These are phyloP conservation scores for Clusia tigrina DNA, from an alignment of 2,888 invertebrate species.

Conservation along the genomic window DNA sequence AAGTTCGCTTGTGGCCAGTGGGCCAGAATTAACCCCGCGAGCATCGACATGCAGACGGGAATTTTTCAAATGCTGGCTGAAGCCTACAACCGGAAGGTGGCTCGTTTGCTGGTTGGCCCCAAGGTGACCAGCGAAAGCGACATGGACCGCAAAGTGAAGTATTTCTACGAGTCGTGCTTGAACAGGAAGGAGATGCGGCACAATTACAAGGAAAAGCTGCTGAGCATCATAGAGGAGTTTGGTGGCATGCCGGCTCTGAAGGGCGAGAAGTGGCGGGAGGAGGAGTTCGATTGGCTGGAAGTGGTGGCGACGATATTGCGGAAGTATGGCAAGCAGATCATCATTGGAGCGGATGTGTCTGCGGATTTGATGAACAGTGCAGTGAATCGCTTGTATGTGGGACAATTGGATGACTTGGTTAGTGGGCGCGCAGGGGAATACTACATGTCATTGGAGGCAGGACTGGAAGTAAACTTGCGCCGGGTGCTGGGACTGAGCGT, in stretches of 20 bases:
- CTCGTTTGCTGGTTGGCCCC: conserved; percentile 42
- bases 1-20: conserved; percentile 57
- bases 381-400: conserved; percentile 49
- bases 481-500: conserved; percentile 44
- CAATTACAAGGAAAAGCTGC: conserved; percentile 39
- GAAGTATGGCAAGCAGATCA: conserved; percentile 50
- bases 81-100: conserved; percentile 47
- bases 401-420: conserved; percentile 43
- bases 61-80: conserved; percentile 41
- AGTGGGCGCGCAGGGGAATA: conserved; percentile 29
- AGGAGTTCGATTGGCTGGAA: conserved; percentile 51
- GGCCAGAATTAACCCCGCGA: conserved; percentile 45
- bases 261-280: conserved; percentile 48
- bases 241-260: conserved; percentile 58
- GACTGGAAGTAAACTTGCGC: conserved; percentile 23
- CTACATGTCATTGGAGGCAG: conserved; percentile 25
- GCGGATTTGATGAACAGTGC: conserved; percentile 49
- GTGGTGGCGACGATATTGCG: conserved; percentile 48
- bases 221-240: conserved; percentile 48
- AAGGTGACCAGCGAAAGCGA: conserved; percentile 46
- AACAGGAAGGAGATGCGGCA: conserved; percentile 26
- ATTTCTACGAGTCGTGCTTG: conserved; percentile 59
- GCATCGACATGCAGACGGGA: conserved; percentile 33
- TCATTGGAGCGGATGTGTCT: conserved; percentile 46
- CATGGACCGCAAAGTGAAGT: conserved; percentile 53